Evolutionary conservation across 2,797 vertebrate species (phyloP).

Genomic region (Ceryle rudis): DNA sequence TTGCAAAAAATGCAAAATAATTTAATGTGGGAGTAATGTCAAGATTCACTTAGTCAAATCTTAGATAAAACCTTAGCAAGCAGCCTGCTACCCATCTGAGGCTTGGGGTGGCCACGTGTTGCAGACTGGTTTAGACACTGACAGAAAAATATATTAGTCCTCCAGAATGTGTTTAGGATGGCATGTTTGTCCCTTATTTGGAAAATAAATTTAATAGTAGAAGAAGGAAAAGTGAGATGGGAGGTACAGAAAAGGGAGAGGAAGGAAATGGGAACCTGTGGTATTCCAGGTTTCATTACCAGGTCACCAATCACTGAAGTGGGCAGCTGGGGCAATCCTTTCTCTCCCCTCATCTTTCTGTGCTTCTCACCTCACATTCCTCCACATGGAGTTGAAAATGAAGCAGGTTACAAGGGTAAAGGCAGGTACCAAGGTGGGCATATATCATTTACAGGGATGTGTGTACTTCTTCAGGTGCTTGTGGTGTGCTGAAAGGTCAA

Average conservation of each 20-base stretch:
- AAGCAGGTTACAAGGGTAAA: background rate
- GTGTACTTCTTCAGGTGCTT: background rate
- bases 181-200: background rate
- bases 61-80: background rate
- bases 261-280: background rate
- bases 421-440: background rate
- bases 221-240: background rate
- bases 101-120: background rate
- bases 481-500: background rate
- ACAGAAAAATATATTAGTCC: background rate
- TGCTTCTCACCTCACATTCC: background rate
- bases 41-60: background rate
- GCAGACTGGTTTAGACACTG: background rate
- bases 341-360: background rate
- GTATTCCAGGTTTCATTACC: background rate
- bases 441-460: background rate
- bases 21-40: background rate
- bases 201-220: background rate
- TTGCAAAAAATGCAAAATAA: background rate
- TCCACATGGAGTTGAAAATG: background rate
- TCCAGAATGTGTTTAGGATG: background rate
- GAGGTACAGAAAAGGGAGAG: background rate
- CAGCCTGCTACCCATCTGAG: background rate
- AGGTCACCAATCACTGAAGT: fast-evolving
- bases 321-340: background rate